phyloP scores from a whole-genome alignment of 2,888 invertebrate species.

The Lasioglossum calceatum region DNA sequence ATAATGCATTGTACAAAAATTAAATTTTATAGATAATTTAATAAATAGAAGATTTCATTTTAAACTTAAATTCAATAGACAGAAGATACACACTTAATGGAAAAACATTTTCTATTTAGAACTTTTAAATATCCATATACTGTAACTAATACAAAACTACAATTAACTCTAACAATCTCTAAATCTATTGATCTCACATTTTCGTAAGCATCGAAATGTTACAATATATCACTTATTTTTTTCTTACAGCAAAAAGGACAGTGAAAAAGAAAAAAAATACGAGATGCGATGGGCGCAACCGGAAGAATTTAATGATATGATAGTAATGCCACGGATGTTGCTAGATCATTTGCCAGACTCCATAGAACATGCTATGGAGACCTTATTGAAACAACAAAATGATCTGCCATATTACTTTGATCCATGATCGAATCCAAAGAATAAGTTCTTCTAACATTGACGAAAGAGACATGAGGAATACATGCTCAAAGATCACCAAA shows the following conservation, averaged over 20 bases:
- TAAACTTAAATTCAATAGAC: background rate
- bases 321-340: conserved; percentile 94
- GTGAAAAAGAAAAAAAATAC: conserved; percentile 86
- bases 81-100: background rate
- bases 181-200: background rate
- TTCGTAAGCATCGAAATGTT: background rate
- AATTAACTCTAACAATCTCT: background rate
- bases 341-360: conserved; percentile 94
- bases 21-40: background rate
- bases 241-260: conserved; percentile 82
- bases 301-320: conserved; percentile 92
- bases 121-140: background rate
- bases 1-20: background rate
- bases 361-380: conserved; percentile 89
- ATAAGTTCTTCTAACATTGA: conserved; percentile 8
- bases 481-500: background rate
- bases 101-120: background rate
- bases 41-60: background rate
- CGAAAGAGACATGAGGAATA: background rate
- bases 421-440: conserved; percentile 46
- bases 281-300: conserved; percentile 93
- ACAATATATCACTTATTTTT: background rate
- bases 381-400: conserved; percentile 85
- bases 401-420: conserved; percentile 74
- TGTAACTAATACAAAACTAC: background rate